Percentiles rank a stretch among this genome's conserved stretches.
Conservation (phyloP, 2,888 invertebrate genomes). For the Trissolcus japonicus region DNA sequence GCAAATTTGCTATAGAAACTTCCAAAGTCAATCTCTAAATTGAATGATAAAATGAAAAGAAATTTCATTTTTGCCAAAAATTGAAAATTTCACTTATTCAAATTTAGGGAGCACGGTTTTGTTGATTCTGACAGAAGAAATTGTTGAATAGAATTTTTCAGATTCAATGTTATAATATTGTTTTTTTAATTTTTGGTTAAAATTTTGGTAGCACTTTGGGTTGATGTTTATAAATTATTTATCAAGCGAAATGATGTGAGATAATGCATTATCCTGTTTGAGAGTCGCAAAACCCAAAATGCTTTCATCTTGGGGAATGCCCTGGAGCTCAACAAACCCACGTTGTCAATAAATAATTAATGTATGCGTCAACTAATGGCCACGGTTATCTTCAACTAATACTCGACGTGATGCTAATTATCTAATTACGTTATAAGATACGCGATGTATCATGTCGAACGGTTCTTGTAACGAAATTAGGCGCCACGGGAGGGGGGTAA, state of each 20-base stretch:
- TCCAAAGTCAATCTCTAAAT: no score
- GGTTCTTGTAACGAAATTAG: conserved; percentile 8
- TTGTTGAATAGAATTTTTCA: background rate
- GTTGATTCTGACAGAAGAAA: no score
- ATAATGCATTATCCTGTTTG: conserved; percentile 38
- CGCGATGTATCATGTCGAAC: conserved; percentile 13
- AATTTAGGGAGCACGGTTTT: no score
- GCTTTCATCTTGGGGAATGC: conserved; percentile 64
- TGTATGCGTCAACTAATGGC: conserved; percentile 73
- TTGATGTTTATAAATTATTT: conserved; percentile 25
- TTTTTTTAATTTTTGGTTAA: background rate
- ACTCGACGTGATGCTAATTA: conserved; percentile 66
- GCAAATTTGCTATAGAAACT: no score
- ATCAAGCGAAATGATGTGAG: conserved; percentile 23
- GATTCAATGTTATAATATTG: background rate
- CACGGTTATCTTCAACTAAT: conserved; percentile 73
- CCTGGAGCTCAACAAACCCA: conserved; percentile 66
- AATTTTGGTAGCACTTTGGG: conserved; percentile 8
- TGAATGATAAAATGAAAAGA: no score
- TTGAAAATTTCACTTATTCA: background rate
- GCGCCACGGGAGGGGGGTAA: background rate
- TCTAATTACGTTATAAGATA: conserved; percentile 59
- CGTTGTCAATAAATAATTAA: conserved; percentile 73
- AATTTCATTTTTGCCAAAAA: background rate
- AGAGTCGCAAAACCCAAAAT: conserved; percentile 31